These are phyloP conservation scores for Drosophila suboccidentalis DNA, from an alignment of 2,888 invertebrate species.

Conservation along the genomic window DNA sequence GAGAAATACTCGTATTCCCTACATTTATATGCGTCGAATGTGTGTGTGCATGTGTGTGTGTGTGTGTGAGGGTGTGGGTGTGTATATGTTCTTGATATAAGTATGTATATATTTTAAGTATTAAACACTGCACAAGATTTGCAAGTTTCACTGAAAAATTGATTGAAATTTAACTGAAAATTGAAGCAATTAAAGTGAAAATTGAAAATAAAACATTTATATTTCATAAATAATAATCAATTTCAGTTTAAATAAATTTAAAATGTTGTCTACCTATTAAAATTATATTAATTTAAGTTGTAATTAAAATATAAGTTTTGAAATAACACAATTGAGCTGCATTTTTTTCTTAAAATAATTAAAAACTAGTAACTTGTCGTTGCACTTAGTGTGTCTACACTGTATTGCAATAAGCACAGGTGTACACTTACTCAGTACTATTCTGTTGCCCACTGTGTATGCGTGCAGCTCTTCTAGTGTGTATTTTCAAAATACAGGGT, in stretches of 20 bases:
- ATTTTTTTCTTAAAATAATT: background rate
- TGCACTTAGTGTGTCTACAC: background rate
- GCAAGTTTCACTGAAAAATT: background rate
- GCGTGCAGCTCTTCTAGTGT: background rate
- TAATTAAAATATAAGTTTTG: background rate
- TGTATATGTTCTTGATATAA: constrained; percentile 1
- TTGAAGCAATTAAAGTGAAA: no score
- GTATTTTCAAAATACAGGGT: constrained; percentile 22
- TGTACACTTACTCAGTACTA: background rate
- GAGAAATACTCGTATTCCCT: constrained; percentile 61
- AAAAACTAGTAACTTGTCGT: background rate
- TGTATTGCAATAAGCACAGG: background rate
- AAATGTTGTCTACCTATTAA: no score
- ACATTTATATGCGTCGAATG: constrained; percentile 25
- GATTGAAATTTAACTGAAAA: no score
- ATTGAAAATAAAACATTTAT: no score
- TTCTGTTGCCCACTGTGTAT: background rate
- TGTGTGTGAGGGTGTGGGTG: constrained; percentile 12
- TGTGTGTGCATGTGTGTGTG: constrained; percentile 28
- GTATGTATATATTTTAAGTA: background rate
- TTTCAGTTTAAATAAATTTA: background rate
- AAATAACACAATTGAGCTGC: background rate
- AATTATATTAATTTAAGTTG: background rate
- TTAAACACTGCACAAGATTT: background rate
- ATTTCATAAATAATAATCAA: no score